phyloP scores from a whole-genome alignment of 1,140 invertebrate species.

The Himalopsyche phryganea region DNA sequence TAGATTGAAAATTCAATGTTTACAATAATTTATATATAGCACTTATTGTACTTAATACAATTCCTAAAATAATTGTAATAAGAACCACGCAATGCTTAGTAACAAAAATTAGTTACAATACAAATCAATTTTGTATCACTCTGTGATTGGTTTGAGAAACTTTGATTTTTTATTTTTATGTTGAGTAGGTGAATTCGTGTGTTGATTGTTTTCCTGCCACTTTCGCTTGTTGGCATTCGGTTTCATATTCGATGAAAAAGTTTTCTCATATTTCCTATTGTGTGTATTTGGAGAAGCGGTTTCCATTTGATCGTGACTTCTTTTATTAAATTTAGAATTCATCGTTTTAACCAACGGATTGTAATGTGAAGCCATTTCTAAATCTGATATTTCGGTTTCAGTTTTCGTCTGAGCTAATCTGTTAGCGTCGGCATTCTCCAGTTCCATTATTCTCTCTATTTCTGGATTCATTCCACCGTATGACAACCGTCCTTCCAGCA shows the following conservation, averaged over 20 bases:
- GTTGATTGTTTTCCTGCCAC: constrained; percentile 2
- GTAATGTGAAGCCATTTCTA: constrained; percentile 59
- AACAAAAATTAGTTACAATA: too few species aligned
- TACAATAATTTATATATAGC: too few species aligned
- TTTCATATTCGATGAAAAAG: constrained; percentile 6
- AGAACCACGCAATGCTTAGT: too few species aligned
- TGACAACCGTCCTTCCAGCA: constrained; percentile 77
- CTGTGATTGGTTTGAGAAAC: constrained; percentile 12
- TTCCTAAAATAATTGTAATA: too few species aligned
- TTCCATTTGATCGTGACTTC: constrained; percentile 5
- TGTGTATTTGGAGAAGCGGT: background rate
- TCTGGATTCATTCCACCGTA: constrained; percentile 87
- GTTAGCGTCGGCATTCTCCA: constrained; percentile 38
- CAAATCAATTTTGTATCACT: too few species aligned
- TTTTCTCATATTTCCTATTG: constrained; percentile 7
- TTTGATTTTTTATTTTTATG: constrained; percentile 19
- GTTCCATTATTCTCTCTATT: constrained; percentile 73
- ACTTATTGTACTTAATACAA: too few species aligned
- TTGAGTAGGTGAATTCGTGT: background rate
- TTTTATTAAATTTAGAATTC: constrained; percentile 23
- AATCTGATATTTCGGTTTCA: constrained; percentile 62
- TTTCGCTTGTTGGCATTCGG: too few species aligned
- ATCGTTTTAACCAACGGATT: constrained; percentile 30
- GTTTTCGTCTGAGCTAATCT: constrained; percentile 17
- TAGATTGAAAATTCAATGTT: too few species aligned